phyloP scores from a whole-genome alignment of 2,113 vertebrate species.

The Phylloscopus trochiloides region DNA sequence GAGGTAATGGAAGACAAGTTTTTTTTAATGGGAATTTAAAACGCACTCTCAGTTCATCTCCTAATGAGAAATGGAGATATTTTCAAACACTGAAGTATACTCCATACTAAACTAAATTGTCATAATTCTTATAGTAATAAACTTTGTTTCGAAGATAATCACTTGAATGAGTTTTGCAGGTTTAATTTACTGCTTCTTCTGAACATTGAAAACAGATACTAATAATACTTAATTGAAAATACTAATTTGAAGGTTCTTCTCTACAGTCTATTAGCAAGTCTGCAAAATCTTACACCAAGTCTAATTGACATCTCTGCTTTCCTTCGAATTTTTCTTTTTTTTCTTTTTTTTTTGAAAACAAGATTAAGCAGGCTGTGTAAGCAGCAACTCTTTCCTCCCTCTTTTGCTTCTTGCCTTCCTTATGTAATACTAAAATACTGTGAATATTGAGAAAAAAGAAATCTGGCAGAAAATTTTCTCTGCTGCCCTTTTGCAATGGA shows the following conservation, averaged over 20 bases:
- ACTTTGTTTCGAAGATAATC: neutral
- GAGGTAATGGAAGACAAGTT: neutral
- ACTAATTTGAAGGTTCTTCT: neutral
- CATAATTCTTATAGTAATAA: neutral
- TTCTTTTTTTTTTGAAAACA: neutral
- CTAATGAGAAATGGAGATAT: neutral
- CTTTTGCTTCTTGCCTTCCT: conserved; percentile 30
- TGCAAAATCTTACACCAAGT: neutral
- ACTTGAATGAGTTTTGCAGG: neutral
- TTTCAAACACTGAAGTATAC: neutral
- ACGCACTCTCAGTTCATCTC: neutral
- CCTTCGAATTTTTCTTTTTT: neutral
- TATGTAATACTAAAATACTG: conserved; percentile 13
- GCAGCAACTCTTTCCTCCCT: neutral
- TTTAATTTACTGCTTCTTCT: neutral
- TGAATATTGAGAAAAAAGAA: neutral
- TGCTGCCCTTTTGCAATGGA: conserved; percentile 16
- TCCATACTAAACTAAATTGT: neutral
- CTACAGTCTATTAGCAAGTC: neutral
- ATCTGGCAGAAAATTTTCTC: neutral
- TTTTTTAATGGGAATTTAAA: neutral
- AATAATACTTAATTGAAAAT: neutral
- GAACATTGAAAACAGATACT: neutral
- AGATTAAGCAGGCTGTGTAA: neutral
- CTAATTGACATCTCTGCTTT: neutral